These are phyloP conservation scores for Drosophila dunni DNA, from an alignment of 1,140 invertebrate species.

Conservation along the genomic window DNA sequence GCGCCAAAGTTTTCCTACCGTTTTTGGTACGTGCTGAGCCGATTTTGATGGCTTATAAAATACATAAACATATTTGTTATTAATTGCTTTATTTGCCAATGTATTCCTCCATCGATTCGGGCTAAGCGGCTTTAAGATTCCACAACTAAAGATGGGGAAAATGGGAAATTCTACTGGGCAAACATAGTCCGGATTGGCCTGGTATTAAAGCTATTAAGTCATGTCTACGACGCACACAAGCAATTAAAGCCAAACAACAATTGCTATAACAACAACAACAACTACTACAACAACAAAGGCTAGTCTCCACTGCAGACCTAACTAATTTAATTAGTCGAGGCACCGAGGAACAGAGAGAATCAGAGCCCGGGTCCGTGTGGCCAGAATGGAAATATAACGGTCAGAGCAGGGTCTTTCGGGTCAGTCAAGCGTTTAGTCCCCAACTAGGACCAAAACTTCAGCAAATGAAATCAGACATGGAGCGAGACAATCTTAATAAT, in stretches of 20 bases:
- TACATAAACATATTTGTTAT: conserved; percentile 67
- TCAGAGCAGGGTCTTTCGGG: conserved; percentile 9
- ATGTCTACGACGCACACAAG: conserved; percentile 36
- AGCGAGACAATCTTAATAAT: conserved; percentile 63
- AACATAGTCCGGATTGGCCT: background rate
- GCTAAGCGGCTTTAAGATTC: conserved; percentile 41
- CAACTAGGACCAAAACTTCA: conserved; percentile 17
- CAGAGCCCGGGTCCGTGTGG: conserved; percentile 9
- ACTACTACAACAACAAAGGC: conserved; percentile 15
- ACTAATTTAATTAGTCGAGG: conserved; percentile 75
- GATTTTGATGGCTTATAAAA: conserved; percentile 55
- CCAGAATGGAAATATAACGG: background rate
- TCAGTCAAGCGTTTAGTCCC: conserved; percentile 39
- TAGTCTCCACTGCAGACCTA: conserved; percentile 47
- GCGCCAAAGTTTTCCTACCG: background rate
- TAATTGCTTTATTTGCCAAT: conserved; percentile 67
- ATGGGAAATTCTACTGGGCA: conserved; percentile 1
- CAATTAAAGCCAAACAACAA: conserved; percentile 61
- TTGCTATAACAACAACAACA: conserved; percentile 31
- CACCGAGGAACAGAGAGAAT: background rate
- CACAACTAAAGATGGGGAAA: background rate
- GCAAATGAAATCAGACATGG: conserved; percentile 69
- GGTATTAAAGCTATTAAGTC: conserved; percentile 48
- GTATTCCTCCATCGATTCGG: conserved; percentile 45
- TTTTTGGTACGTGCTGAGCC: conserved; percentile 36